Percentiles rank a stretch among this genome's conserved stretches.
These are phyloP conservation scores for Syngnathus rostellatus DNA, from an alignment of 2,797 vertebrate species.

Conservation along the genomic window DNA sequence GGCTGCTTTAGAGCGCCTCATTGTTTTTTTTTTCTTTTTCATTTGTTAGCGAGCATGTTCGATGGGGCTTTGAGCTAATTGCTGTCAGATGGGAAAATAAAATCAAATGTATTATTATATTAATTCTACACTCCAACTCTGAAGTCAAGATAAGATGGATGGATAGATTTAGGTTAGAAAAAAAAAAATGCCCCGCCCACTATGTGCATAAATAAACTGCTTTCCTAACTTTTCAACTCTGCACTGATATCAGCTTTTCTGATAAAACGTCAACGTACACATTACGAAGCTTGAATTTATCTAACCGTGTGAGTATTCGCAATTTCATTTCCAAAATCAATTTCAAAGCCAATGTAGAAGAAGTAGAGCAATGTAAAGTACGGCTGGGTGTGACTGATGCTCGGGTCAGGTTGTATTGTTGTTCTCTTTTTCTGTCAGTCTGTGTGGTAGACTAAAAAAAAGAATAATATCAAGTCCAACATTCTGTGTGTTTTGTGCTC, in stretches of 20 bases:
- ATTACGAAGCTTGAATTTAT: background rate
- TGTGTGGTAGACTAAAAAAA: constrained; percentile 52
- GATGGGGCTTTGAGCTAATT: too few species aligned
- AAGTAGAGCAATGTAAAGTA: background rate
- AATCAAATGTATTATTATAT: too few species aligned
- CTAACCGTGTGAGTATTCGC: background rate
- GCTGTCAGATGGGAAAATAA: too few species aligned
- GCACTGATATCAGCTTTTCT: background rate
- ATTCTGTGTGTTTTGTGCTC: constrained; percentile 60
- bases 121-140: too few species aligned
- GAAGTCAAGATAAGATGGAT: too few species aligned
- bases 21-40: too few species aligned
- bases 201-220: background rate
- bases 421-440: constrained; percentile 54
- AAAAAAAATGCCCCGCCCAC: too few species aligned
- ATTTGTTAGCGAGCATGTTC: too few species aligned
- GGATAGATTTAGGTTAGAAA: too few species aligned
- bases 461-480: constrained; percentile 38
- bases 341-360: background rate
- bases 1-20: too few species aligned
- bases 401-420: constrained; percentile 48
- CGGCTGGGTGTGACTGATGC: background rate
- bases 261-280: constrained; percentile 1
- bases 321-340: background rate
- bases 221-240: background rate